A percentile compares a stretch with the other conserved stretches of the same genome.
Conservation (phyloP, 1,140 invertebrate species). For the Scaptomyza pallida region DNA sequence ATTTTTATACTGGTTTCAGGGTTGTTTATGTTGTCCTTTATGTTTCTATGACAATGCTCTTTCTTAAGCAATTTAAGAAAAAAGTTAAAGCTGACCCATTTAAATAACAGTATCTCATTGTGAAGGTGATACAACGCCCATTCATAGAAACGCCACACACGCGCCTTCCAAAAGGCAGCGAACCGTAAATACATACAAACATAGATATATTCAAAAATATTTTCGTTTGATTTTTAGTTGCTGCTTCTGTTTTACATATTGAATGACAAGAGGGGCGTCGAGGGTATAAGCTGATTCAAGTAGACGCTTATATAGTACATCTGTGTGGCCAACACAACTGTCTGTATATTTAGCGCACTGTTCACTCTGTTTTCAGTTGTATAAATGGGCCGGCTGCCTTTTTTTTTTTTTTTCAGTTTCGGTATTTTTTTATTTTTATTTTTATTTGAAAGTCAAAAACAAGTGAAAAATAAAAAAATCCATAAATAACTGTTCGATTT, state of each 20-base stretch:
- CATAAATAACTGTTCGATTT: constrained; percentile 79
- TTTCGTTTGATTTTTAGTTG: constrained; percentile 36
- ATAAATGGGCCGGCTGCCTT: constrained; percentile 45
- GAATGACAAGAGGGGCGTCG: background rate
- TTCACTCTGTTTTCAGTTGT: constrained; percentile 44
- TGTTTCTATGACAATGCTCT: too few relatives aligned
- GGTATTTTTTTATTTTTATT: constrained; percentile 26
- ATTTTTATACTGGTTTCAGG: too few relatives aligned
- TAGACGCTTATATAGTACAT: constrained; percentile 41
- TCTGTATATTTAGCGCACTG: constrained; percentile 72
- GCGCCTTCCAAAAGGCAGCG: constrained; percentile 2
- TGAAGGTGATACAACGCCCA: constrained; percentile 26
- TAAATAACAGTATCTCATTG: background rate
- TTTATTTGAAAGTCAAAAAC: constrained; percentile 13
- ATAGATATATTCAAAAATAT: constrained; percentile 30
- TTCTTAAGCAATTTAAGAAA: background rate
- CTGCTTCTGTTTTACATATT: background rate
- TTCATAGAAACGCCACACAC: constrained; percentile 37
- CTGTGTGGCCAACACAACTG: constrained; percentile 48
- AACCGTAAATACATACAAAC: constrained; percentile 16
- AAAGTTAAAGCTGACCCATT: constrained; percentile 1
- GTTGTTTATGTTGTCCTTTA: too few relatives aligned
- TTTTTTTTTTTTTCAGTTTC: constrained; percentile 27
- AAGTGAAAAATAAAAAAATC: constrained; percentile 47
- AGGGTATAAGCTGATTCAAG: constrained; percentile 6